Evolutionary conservation across 1,140 invertebrate species (phyloP).

Genomic region (Radopholus similis): DNA sequence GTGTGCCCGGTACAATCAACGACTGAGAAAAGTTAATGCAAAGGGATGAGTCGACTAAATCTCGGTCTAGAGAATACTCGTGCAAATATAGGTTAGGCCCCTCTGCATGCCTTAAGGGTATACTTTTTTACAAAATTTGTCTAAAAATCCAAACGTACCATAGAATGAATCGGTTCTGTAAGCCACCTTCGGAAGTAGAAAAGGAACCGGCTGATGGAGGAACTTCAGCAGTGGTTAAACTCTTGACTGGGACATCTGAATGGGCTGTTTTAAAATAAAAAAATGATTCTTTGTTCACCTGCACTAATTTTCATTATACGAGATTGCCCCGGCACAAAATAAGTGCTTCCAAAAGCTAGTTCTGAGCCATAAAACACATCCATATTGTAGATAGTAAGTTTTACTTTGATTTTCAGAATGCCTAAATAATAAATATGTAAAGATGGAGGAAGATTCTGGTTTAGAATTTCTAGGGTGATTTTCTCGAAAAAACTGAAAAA

Average conservation of each 20-base stretch:
- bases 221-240: conserved; percentile 8
- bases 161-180: conserved; percentile 21
- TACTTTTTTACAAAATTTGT: background rate
- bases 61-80: conserved; percentile 14
- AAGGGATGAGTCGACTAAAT: conserved; percentile 13
- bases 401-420: too few relatives aligned
- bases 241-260: conserved; percentile 13
- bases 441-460: too few relatives aligned
- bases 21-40: conserved; percentile 22
- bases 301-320: conserved; percentile 12
- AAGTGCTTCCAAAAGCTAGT: conserved; percentile 19
- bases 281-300: background rate
- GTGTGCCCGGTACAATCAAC: conserved; percentile 11
- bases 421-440: too few relatives aligned
- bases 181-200: background rate
- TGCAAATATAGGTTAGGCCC: conserved; percentile 18
- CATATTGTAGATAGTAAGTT: too few relatives aligned
- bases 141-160: conserved; percentile 1
- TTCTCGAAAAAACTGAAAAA: conserved; percentile 5
- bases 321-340: conserved; percentile 11
- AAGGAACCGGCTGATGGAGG: conserved; percentile 15
- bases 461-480: background rate
- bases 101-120: conserved; percentile 15
- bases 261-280: background rate
- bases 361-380: conserved; percentile 21